These are phyloP conservation scores for Pseudorhombus dupliciocellatus DNA, from an alignment of 2,113 vertebrate genomes.

Conservation along the genomic window DNA sequence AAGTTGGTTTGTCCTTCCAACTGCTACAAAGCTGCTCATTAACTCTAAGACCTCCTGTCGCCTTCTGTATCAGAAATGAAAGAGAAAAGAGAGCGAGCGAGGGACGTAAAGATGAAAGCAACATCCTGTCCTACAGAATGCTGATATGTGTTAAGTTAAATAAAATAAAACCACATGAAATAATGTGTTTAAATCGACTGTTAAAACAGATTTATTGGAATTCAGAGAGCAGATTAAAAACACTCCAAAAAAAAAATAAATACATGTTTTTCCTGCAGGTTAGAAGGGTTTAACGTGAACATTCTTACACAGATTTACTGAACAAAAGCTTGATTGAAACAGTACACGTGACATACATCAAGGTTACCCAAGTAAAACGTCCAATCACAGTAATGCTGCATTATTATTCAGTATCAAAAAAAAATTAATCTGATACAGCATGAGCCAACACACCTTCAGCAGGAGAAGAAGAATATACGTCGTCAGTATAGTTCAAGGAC, in stretches of 20 bases:
- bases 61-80: too few relatives aligned
- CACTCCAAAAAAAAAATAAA: slow-evolving; percentile 41
- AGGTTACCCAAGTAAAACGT: not conserved
- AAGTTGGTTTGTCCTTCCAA: too few relatives aligned
- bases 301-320: not conserved
- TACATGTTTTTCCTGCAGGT: slow-evolving; percentile 29
- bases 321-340: not conserved
- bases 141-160: too few relatives aligned
- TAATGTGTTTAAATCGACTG: not conserved
- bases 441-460: not conserved
- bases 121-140: too few relatives aligned
- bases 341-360: not conserved
- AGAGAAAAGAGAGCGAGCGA: too few relatives aligned
- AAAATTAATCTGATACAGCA: not conserved
- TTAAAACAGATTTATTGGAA: slow-evolving; percentile 52
- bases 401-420: not conserved
- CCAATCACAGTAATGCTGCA: not conserved
- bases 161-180: too few relatives aligned
- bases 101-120: too few relatives aligned
- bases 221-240: slow-evolving; percentile 8
- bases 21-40: too few relatives aligned
- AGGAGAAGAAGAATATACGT: not conserved
- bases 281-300: slow-evolving; percentile 3
- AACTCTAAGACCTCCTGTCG: too few relatives aligned
- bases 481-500: not conserved